Base-by-base conservation (phyloP, 2,888 invertebrate genomes). In the Drosophila hamatofila region DNA sequence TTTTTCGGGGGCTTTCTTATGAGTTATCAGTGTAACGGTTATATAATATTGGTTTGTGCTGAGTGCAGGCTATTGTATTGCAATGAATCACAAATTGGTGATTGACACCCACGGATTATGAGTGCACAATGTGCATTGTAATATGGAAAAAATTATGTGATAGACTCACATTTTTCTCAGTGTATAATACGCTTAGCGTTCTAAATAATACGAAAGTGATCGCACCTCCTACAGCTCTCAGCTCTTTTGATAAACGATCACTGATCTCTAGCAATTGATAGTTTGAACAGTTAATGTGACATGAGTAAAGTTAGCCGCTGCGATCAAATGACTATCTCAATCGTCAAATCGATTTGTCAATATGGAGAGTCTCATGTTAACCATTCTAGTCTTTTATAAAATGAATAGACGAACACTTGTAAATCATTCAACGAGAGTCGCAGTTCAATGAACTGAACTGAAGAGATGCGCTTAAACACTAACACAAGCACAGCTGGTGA, bases 11-110 rank as follows among this genome's bases (percentile, higher is more conserved):
- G 51, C 57, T 81, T 87, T 83, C 71, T 69, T 74, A 74, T 85
- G 87, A 87, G 73, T 78, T 84, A 84, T 85, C 83, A 83, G 64
- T 66, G 27, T 69, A 86, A 78, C 87, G 72, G 78, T 87, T 84
- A 80, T 71, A 71, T 80, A 87, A 84, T 67, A 61, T 72, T 54
- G 44, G 16, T 25, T 41, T 39, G 62, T 68, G 69, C 62, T 80
- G 73, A 83, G 76, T 75, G 75, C 74, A 70, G 65, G 44, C 80
- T 68, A 82, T 83, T 81, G 81, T 78, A 33, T 27, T 41, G 44
- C 52, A 51, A 69, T 83, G 83, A 83, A 71, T 83, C 78, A 83
- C 46, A 62, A 67, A 46, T 30, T 65, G 25, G 23, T 25, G 11
- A 51, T 59, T 76, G 72, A 67, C 72, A 72, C 41, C 46, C 51